Evolutionary conservation across 2,888 invertebrate species (phyloP).

Genomic region (Macrostomum cliftonense): DNA sequence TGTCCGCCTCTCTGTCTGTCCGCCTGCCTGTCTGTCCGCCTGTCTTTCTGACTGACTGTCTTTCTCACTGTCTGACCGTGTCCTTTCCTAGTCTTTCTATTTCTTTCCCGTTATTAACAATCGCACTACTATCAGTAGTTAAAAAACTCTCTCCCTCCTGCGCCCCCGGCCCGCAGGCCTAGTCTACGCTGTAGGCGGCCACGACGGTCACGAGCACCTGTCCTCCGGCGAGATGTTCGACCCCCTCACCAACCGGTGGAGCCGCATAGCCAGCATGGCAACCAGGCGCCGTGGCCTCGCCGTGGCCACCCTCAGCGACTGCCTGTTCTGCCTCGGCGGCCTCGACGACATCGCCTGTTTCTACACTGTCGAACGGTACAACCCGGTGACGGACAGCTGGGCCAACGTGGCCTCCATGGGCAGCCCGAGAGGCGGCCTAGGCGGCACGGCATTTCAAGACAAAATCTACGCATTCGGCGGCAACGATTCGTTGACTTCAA

Average conservation of each 20-base stretch:
- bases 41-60: neutral
- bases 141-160: too few species aligned
- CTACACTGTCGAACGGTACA: slow-evolving; percentile 39
- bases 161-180: slow-evolving; percentile 4
- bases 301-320: slow-evolving; percentile 39
- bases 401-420: slow-evolving; percentile 38
- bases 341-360: slow-evolving; percentile 41
- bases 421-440: slow-evolving; percentile 40
- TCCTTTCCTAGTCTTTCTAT: neutral
- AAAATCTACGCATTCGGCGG: slow-evolving; percentile 41
- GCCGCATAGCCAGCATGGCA: slow-evolving; percentile 32
- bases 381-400: slow-evolving; percentile 38
- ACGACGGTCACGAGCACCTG: slow-evolving; percentile 40
- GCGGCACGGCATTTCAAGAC: slow-evolving; percentile 31
- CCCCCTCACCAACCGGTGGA: slow-evolving; percentile 35
- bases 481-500: slow-evolving; percentile 39
- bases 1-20: neutral
- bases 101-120: too few species aligned
- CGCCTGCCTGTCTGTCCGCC: too few species aligned
- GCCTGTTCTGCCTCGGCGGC: slow-evolving; percentile 42
- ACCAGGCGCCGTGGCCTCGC: slow-evolving; percentile 40
- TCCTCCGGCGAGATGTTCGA: slow-evolving; percentile 39
- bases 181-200: slow-evolving; percentile 41
- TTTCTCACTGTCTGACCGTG: neutral
- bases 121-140: too few species aligned